Conservation (phyloP, 1,140 invertebrate genomes). For the Brachionus rotundiformis region DNA sequence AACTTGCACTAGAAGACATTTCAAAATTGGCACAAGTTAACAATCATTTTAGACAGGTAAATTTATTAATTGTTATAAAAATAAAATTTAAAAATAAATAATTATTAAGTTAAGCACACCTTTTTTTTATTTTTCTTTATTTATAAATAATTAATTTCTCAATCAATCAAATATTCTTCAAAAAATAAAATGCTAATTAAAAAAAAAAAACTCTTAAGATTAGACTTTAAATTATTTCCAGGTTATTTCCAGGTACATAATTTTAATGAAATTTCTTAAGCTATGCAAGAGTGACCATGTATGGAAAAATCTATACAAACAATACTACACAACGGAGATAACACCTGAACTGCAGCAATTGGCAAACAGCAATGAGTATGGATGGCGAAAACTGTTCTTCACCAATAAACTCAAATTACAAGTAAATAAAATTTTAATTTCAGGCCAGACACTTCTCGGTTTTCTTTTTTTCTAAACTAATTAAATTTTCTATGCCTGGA, state of each 20-base stretch:
- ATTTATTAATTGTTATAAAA: neutral
- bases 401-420: slow-evolving; percentile 48
- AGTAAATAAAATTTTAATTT: slow-evolving; percentile 4
- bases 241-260: neutral
- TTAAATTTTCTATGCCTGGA: neutral
- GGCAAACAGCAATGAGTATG: slow-evolving; percentile 6
- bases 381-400: slow-evolving; percentile 49
- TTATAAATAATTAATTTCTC: no score
- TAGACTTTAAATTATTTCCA: no score
- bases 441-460: neutral
- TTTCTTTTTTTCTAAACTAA: neutral
- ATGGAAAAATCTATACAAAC: slow-evolving; percentile 36
- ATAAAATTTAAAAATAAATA: no score
- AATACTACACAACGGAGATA: slow-evolving; percentile 16
- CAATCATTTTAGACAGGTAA: slow-evolving; percentile 42
- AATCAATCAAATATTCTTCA: no score
- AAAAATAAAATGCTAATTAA: no score
- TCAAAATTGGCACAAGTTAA: slow-evolving; percentile 26
- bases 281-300: slow-evolving; percentile 28
- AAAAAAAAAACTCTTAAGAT: no score
- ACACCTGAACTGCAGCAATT: slow-evolving; percentile 25
- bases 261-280: neutral
- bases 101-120: no score
- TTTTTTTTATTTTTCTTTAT: no score
- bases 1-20: slow-evolving; percentile 30